Conservation (phyloP, 2,888 invertebrate species). For the Agelastica alni region DNA sequence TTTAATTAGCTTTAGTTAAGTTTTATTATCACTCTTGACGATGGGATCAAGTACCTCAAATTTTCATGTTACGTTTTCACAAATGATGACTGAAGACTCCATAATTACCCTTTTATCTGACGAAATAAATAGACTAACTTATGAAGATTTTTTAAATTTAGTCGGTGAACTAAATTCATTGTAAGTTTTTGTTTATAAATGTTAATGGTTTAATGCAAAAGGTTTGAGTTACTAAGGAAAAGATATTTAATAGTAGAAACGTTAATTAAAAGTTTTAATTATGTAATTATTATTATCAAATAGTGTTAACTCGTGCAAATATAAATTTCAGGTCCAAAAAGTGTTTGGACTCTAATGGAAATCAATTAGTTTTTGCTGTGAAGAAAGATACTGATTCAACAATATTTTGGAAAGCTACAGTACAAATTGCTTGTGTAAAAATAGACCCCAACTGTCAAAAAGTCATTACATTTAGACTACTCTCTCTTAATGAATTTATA, state of each 20-base stretch:
- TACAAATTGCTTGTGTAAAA: conserved; percentile 68
- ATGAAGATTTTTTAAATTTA: conserved; percentile 64
- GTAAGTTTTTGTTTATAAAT: conserved; percentile 58
- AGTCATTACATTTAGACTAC: conserved; percentile 63
- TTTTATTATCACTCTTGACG: not conserved
- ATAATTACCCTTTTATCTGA: conserved; percentile 45
- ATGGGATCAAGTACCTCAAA: conserved; percentile 44
- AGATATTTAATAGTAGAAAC: too few relatives aligned
- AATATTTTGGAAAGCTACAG: conserved; percentile 71
- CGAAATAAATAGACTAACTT: conserved; percentile 54
- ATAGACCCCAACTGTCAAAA: conserved; percentile 60
- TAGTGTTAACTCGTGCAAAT: too few relatives aligned
- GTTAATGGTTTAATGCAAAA: too few relatives aligned
- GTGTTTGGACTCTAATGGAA: conserved; percentile 65
- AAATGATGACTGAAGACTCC: conserved; percentile 44
- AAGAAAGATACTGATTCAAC: conserved; percentile 67
- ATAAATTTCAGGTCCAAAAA: conserved; percentile 63
- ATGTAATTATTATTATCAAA: too few relatives aligned
- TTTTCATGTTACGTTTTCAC: conserved; percentile 43
- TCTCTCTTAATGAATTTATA: conserved; percentile 68
- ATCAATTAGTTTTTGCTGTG: conserved; percentile 67
- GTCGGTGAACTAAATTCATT: conserved; percentile 65
- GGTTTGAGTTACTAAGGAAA: too few relatives aligned
- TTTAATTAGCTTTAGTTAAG: too few relatives aligned
- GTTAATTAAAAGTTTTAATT: too few relatives aligned